Percentiles rank a stretch among this genome's conserved stretches.
Conservation (phyloP, 2,888 invertebrate genomes). For the Druceiella hillmani region DNA sequence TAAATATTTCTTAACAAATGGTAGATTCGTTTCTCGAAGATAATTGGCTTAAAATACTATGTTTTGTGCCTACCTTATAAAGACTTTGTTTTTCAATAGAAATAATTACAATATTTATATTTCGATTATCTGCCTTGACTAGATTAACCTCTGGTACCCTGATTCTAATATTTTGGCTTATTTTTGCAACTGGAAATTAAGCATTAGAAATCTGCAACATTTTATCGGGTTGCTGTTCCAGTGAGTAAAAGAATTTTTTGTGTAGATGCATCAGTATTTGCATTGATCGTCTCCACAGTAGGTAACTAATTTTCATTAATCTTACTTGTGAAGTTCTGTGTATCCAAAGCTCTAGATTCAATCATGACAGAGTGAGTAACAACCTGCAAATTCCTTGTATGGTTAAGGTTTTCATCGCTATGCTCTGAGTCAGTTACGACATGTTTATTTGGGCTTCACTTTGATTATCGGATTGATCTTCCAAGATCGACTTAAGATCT, state of each 20-base stretch:
- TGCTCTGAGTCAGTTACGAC: no score
- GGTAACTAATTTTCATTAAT: no score
- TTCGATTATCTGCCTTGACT: constrained; percentile 1
- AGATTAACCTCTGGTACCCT: neutral
- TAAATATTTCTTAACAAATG: no score
- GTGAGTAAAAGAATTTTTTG: neutral
- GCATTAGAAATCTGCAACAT: neutral
- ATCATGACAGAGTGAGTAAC: no score
- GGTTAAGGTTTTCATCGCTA: no score
- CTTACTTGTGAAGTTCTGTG: no score
- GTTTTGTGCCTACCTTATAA: neutral
- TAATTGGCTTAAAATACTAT: no score
- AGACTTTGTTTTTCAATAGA: neutral
- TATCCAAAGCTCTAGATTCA: no score
- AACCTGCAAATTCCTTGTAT: no score
- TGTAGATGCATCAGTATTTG: neutral
- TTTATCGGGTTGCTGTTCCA: neutral
- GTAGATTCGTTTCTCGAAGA: no score
- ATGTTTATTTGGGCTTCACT: neutral
- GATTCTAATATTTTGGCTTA: neutral
- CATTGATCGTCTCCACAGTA: neutral
- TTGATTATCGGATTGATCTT: no score
- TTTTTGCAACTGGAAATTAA: neutral
- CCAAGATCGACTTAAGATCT: constrained; percentile 6
- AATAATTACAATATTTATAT: neutral